Evolutionary conservation across 1,140 invertebrate genomes (phyloP), one percentile per base, ranked within the genome.

Genomic region (Atopsyche davidsoni): DNA sequence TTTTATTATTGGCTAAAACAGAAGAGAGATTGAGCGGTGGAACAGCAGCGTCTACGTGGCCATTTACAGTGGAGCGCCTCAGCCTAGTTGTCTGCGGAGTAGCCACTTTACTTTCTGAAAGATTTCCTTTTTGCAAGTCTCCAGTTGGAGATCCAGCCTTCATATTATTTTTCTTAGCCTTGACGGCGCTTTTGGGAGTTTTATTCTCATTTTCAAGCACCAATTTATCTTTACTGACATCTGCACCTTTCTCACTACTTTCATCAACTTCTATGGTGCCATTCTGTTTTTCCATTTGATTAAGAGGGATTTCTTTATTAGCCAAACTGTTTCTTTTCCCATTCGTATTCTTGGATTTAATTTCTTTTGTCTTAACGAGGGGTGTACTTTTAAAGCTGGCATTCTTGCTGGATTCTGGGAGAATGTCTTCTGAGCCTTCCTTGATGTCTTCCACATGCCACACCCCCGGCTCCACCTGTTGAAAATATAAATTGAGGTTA

Each of bases 391-490:
- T 16, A 2, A 28, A 24, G 6, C 13, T 39, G 17, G 18, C 39
- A 18, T 40, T 41, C 22, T 50, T 50, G 40, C 28, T 43, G 19
- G 48, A 43, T 2, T 50, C 48, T 16, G 40, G 48, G 10, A 24
- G 31, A 19, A 43, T 35, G 10, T 50, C 40, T 25, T 50, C 48
- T 2, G 39, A 23, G 19, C 3, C 4, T 35, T 43, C 28, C 13
- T 42, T 34, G 11, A 51, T 28, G n/a, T 55, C 53, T 46, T 55
- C 53, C 6, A 55, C 47, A 21, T 50, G 25, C 49, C 54, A 56
- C 14, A 24, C 40, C 23, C 48, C 53, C 3, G 44, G 38, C 13
- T 31, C 14, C 4, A 16, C 17, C 48, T 56, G 14, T 2, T 14
- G 21, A 28, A 19, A 47, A 47, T 25, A 11, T 17, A 19, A 11